phyloP scores from a whole-genome alignment of 2,113 vertebrate genomes.

The Argyrosomus japonicus region DNA sequence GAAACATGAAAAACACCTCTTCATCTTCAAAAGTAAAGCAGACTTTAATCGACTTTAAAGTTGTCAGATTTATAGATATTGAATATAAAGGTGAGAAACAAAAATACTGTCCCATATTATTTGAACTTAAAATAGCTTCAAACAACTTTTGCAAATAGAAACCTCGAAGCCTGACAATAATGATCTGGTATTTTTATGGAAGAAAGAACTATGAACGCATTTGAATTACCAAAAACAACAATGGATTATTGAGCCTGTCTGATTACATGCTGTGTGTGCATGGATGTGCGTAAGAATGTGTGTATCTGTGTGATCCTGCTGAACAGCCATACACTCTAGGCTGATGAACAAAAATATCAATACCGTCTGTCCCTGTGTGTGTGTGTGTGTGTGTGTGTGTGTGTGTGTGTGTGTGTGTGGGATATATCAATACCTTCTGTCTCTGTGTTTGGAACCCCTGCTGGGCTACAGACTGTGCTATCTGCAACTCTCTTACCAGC shows the following conservation, averaged over 20 bases:
- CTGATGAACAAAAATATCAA: conserved; percentile 77
- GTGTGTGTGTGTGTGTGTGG: conserved; percentile 36
- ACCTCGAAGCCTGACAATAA: conserved; percentile 45
- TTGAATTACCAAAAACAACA: conserved; percentile 70
- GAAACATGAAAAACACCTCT: conserved; percentile 9
- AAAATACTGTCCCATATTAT: conserved; percentile 16
- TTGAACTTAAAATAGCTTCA: conserved; percentile 37
- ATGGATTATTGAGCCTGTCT: conserved; percentile 69
- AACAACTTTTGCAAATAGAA: conserved; percentile 46
- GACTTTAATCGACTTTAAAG: conserved; percentile 1
- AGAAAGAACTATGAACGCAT: conserved; percentile 48
- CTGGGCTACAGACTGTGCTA: conserved; percentile 77
- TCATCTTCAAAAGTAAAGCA: conserved; percentile 16
- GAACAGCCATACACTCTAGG: conserved; percentile 50
- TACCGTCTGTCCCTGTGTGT: conserved; percentile 65
- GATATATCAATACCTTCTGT: conserved; percentile 79
- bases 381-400: conserved; percentile 42
- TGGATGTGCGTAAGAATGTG: background rate
- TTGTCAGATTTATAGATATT: conserved; percentile 27
- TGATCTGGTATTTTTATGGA: conserved; percentile 44
- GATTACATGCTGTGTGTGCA: conserved; percentile 61
- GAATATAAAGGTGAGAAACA: conserved; percentile 14
- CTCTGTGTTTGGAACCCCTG: conserved; percentile 74
- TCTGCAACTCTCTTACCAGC: conserved; percentile 63
- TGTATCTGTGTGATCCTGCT: conserved; percentile 29